Conservation (phyloP, 53 echinoderm and acorn worm species). For the Echinarachnius parma region DNA sequence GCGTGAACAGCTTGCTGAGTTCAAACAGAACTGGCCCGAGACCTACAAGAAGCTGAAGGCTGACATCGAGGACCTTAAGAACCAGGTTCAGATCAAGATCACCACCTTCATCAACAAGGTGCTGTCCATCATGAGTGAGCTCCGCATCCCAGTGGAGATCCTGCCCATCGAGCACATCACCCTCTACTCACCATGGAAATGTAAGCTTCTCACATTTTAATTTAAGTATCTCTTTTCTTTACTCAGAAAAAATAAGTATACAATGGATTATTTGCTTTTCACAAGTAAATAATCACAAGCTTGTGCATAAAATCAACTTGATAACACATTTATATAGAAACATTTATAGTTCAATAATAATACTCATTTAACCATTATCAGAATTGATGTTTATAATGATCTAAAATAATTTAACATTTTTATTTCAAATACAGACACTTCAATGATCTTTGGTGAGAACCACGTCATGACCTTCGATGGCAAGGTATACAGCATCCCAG, state of each 20-base stretch:
- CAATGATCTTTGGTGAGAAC: slow-evolving; percentile 75
- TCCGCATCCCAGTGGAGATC: slow-evolving; percentile 33
- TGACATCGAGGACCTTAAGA: slow-evolving; percentile 41
- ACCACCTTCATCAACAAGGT: slow-evolving; percentile 14
- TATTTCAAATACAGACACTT: slow-evolving; percentile 46
- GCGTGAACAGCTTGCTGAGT: slow-evolving; percentile 17
- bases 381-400: neutral
- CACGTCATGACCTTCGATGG: slow-evolving; percentile 93
- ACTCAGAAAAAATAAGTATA: no score
- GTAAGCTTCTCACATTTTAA: slow-evolving; percentile 8
- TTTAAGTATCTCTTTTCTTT: neutral
- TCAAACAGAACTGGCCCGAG: slow-evolving; percentile 35
- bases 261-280: no score
- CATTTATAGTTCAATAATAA: neutral
- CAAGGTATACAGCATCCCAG: slow-evolving; percentile 77
- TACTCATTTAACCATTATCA: neutral
- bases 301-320: no score
- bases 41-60: slow-evolving; percentile 55
- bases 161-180: slow-evolving; percentile 28
- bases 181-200: slow-evolving; percentile 33
- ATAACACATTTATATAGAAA: no score
- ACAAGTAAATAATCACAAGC: no score
- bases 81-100: slow-evolving; percentile 23
- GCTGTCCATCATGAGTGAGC: slow-evolving; percentile 18
- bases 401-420: neutral